Evolutionary conservation across 2,113 vertebrate species (phyloP), one percentile per base, ranked within the genome.

Genomic region (Lepus americanus): DNA sequence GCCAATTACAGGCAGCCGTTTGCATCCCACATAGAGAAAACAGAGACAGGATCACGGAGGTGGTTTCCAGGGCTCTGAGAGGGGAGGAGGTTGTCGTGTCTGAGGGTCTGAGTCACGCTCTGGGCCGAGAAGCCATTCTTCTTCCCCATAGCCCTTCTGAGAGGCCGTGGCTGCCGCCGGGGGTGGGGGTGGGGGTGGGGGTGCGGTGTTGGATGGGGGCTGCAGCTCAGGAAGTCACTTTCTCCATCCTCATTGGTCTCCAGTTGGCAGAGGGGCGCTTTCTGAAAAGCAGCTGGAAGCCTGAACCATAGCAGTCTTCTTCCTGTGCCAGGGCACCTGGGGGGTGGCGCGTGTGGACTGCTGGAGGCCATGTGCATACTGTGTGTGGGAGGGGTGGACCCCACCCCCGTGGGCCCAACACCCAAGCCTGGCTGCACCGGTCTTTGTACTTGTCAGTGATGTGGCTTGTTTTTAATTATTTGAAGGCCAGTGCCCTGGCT

Each of bases 301-400:
- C 22, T 44, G 19, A 6, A 29, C 36, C 73, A 16, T 73, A 17
- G 53, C 44, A 44, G 51, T 16, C 29, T 25, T 89, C 25, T 79
- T 39, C n/a, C 44, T 29, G 39, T 69, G 36, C 44, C 33, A 12
- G 61, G 20, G 14, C 31, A 44, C 29, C 39, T 22, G 31, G 6
- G 7, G n/a, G 0, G 31, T 27, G 9, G 72, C 6, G 44, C 6
- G 1, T 8, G 44, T 44, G 44, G 44, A 7, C 44, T 44, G 6
- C 36, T 12, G 9, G 23, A 6, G 1, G 3, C 27, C 13, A 27
- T 44, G 44, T 1, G 8, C 3, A 13, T 20, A 19, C 70, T 2
- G 44, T 44, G 44, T 44, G 44, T 6, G 44, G 44, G 44, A 44
- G 44, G 44, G 44, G 44, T 44, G 44, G 44, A 44, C 44, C 7